phyloP scores from a whole-genome alignment of 1,140 invertebrate species.

The Aphidius gifuensis region DNA sequence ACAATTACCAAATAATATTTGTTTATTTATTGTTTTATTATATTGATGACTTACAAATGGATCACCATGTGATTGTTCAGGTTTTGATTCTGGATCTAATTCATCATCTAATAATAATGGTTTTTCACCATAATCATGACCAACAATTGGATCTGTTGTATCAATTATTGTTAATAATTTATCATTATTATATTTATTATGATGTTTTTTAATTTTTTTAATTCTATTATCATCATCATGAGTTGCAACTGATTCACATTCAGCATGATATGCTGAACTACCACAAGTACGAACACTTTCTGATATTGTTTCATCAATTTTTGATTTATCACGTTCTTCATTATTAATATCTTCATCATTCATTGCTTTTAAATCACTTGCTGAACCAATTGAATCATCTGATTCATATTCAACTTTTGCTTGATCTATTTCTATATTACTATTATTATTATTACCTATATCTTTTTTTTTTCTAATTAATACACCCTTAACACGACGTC shows the following conservation, averaged over 20 bases:
- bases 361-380: conserved; percentile 66
- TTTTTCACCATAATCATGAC: conserved; percentile 76
- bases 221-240: conserved; percentile 59
- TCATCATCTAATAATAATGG: conserved; percentile 78
- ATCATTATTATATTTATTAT: conserved; percentile 20
- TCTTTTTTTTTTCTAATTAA: conserved; percentile 38
- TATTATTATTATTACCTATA: background rate
- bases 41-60: conserved; percentile 48
- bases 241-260: conserved; percentile 68
- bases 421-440: conserved; percentile 26
- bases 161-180: conserved; percentile 33
- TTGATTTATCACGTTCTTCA: conserved; percentile 40
- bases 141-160: conserved; percentile 56
- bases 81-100: conserved; percentile 62
- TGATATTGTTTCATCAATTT: conserved; percentile 62
- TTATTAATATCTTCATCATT: conserved; percentile 59
- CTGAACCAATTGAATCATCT: conserved; percentile 73
- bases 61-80: conserved; percentile 49
- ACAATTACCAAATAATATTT: conserved; percentile 30
- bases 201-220: conserved; percentile 30
- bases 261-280: conserved; percentile 69
- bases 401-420: conserved; percentile 47
- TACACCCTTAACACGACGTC: conserved; percentile 38
- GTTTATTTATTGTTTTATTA: conserved; percentile 27
- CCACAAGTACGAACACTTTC: conserved; percentile 67